Conservation (phyloP, 1,140 invertebrate species). For the Leptoteleia sp. region DNA sequence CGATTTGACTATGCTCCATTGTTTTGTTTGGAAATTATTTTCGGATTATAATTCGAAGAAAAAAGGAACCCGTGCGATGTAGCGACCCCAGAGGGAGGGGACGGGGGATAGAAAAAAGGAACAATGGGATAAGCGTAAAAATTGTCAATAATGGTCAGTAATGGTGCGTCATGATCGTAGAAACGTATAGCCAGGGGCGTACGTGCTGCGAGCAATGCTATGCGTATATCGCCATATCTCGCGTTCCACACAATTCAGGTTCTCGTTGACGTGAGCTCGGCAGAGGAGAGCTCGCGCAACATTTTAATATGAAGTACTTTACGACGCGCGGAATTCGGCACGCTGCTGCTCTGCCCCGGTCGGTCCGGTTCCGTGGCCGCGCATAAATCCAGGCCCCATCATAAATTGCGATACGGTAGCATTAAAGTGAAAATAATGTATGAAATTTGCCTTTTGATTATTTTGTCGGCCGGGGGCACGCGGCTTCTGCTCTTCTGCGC, state of each 20-base stretch:
- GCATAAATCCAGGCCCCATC: constrained; percentile 77
- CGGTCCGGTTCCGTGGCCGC: constrained; percentile 67
- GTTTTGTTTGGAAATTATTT: too few species aligned
- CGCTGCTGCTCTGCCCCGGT: constrained; percentile 38
- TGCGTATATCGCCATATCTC: constrained; percentile 37
- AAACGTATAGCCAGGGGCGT: constrained; percentile 38
- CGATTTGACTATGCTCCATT: too few species aligned
- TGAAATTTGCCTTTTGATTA: constrained; percentile 80
- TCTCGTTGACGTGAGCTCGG: constrained; percentile 60
- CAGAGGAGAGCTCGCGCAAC: constrained; percentile 63
- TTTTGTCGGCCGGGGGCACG: constrained; percentile 78
- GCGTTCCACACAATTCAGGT: constrained; percentile 62
- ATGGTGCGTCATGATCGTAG: neutral
- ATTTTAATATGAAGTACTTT: constrained; percentile 78
- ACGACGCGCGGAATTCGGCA: constrained; percentile 70
- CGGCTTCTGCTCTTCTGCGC: constrained; percentile 72
- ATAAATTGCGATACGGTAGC: constrained; percentile 80
- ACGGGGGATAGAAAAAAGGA: too few species aligned
- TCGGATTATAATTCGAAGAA: too few species aligned
- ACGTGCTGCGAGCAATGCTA: constrained; percentile 44
- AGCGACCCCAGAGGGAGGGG: too few species aligned
- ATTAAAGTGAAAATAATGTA: constrained; percentile 81
- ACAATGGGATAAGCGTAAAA: constrained; percentile 12
- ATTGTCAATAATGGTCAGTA: constrained; percentile 36
- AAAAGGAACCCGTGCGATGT: too few species aligned